Base-by-base conservation (phyloP, 2,113 vertebrate genomes). In the Raja brachyura region DNA sequence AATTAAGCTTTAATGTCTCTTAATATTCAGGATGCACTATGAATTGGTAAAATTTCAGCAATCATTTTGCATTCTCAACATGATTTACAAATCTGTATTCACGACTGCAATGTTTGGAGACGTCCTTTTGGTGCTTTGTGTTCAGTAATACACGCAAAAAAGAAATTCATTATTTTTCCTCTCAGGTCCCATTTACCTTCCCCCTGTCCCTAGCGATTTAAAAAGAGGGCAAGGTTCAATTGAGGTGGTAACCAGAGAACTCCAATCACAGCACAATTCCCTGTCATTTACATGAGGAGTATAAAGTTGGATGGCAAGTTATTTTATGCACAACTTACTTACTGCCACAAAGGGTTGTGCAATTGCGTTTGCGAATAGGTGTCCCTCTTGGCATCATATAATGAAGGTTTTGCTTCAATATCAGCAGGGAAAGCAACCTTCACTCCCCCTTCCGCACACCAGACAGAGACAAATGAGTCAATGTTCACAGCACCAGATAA, bases 381-480 rank as follows among this genome's bases (percentile, higher is more conserved):
- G 81, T 16, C 28, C 81, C 54, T 86, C 7, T 11, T 56, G 61
- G 56, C 14, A 28, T 20, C 10, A 63, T 59, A 66, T 70, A 68
- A 68, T 31, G n/a, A 31, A 90, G 61, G 33, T n/a, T 90, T 39
- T 90, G n/a, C 63, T 90, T n/a, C n/a, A 68, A 10, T 22, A 90
- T 48, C 39, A 48, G 39, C 39, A 63, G 66, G 63, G 61, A 18
- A 31, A 90, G 39, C 39, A 48, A 48, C 39, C 39, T 48, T 3
- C 39, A 48, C 39, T 1, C 39, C 39, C 63, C 20, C 63, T 18
- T 20, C 63, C 86, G 31, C 18, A 1, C 10, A 16, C 63, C 86
- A 90, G 86, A 31, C 18, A 70, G 66, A 14, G 59, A 88, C 85
- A 66, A 90, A 33, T 90, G 61, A 90, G 11, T 90, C 85, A 31